Percentiles rank a stretch among this genome's conserved stretches.
These are phyloP conservation scores for Leptogaster cylindrica DNA, from an alignment of 2,888 invertebrate genomes.

Conservation along the genomic window DNA sequence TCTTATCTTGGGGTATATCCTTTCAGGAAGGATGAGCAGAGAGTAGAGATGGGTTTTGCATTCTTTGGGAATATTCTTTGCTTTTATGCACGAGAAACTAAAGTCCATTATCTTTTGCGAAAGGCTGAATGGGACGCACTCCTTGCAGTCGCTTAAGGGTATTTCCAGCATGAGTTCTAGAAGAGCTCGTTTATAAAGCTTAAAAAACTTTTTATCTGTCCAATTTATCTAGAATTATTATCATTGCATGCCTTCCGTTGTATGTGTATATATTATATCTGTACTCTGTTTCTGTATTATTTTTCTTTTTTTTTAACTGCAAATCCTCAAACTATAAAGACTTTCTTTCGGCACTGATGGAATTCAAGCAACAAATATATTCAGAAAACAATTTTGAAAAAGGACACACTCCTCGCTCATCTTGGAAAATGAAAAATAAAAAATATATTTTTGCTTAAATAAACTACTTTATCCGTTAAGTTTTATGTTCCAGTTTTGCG, in stretches of 20 bases:
- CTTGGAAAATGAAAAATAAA: neutral
- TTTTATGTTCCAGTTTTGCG: neutral
- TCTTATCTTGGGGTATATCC: slow-evolving; percentile 25
- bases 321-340: neutral
- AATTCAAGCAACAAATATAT: neutral
- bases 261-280: no score
- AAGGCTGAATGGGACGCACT: slow-evolving; percentile 14
- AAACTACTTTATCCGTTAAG: neutral
- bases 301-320: neutral
- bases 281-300: no score
- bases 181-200: slow-evolving; percentile 39
- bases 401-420: neutral
- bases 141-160: slow-evolving; percentile 27
- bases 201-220: slow-evolving; percentile 43
- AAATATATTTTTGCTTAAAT: neutral
- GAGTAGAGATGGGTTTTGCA: slow-evolving; percentile 16
- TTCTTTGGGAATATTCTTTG: slow-evolving; percentile 3
- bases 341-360: neutral
- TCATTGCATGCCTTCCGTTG: slow-evolving; percentile 40
- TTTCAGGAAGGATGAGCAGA: slow-evolving; percentile 21
- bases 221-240: slow-evolving; percentile 44
- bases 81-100: slow-evolving; percentile 16
- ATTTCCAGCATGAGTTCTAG: slow-evolving; percentile 11
- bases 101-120: slow-evolving; percentile 29
- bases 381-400: neutral